Evolutionary conservation across 2,888 invertebrate species (phyloP).

Genomic region (Lasioglossum zephyrum): DNA sequence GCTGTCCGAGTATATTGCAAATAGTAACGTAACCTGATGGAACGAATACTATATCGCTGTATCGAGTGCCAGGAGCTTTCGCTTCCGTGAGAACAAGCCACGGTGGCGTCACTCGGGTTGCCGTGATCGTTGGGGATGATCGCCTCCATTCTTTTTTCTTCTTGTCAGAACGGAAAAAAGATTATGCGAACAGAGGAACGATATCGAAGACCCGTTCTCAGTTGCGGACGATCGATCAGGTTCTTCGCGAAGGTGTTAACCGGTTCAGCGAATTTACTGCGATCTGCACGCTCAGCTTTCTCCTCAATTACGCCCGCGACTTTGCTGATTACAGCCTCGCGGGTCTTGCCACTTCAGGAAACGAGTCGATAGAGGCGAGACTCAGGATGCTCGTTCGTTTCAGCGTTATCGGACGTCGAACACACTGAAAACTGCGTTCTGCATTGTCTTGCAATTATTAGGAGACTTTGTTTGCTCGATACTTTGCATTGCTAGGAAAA

Average conservation of each 20-base stretch:
- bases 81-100: slow-evolving; percentile 9
- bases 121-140: background rate
- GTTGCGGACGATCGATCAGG: slow-evolving; percentile 8
- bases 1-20: background rate
- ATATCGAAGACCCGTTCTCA: background rate
- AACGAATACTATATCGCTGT: background rate
- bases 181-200: background rate
- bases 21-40: background rate
- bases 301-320: slow-evolving; percentile 33
- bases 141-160: background rate
- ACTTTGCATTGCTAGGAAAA: background rate
- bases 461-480: background rate
- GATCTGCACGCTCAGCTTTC: slow-evolving; percentile 40
- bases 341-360: slow-evolving; percentile 1
- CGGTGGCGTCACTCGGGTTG: background rate
- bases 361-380: background rate
- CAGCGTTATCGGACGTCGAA: background rate
- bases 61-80: background rate
- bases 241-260: slow-evolving; percentile 21
- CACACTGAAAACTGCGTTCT: background rate
- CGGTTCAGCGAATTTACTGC: slow-evolving; percentile 34
- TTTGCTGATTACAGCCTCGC: slow-evolving; percentile 20
- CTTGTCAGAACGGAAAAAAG: background rate
- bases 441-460: background rate
- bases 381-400: background rate